phyloP scores from a whole-genome alignment of 2,888 invertebrate species.

The Tortrix viridana region DNA sequence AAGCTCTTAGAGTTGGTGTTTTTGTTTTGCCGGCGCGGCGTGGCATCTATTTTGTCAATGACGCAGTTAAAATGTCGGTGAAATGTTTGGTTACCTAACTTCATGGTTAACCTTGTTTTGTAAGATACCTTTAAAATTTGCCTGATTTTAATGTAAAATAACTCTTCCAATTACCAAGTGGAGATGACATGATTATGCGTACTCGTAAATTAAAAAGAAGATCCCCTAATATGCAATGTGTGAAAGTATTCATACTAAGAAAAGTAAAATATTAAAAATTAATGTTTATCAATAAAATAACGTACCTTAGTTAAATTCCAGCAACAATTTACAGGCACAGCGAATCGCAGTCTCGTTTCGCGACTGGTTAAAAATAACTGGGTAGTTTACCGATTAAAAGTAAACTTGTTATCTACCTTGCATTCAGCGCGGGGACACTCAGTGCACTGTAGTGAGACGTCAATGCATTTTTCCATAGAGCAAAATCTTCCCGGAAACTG shows the following conservation, averaged over 20 bases:
- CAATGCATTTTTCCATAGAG: conserved; percentile 37
- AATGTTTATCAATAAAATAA: not conserved
- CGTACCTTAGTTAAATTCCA: not conserved
- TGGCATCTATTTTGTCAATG: conserved; percentile 17
- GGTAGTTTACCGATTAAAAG: conserved; percentile 29
- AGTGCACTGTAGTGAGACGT: conserved; percentile 26
- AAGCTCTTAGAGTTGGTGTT: conserved; percentile 22
- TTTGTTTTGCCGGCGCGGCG: conserved; percentile 41
- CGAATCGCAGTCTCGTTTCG: conserved; percentile 8
- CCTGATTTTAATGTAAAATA: too few relatives aligned
- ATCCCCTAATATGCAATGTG: too few relatives aligned
- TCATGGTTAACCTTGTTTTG: not conserved
- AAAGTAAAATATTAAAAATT: too few relatives aligned
- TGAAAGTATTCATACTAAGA: too few relatives aligned
- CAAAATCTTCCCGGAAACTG: conserved; percentile 28
- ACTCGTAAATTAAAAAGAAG: too few relatives aligned
- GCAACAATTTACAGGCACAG: conserved; percentile 4
- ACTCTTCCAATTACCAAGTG: too few relatives aligned
- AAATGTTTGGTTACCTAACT: conserved; percentile 22
- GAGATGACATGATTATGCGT: too few relatives aligned
- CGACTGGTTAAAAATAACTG: conserved; percentile 22
- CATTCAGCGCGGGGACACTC: conserved; percentile 12
- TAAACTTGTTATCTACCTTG: conserved; percentile 22
- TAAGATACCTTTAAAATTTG: too few relatives aligned
- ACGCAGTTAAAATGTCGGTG: conserved; percentile 35